Evolutionary conservation across 2,797 vertebrate species (phyloP), one percentile per base, ranked within the genome.

Genomic region (Threskiornis aethiopicus): DNA sequence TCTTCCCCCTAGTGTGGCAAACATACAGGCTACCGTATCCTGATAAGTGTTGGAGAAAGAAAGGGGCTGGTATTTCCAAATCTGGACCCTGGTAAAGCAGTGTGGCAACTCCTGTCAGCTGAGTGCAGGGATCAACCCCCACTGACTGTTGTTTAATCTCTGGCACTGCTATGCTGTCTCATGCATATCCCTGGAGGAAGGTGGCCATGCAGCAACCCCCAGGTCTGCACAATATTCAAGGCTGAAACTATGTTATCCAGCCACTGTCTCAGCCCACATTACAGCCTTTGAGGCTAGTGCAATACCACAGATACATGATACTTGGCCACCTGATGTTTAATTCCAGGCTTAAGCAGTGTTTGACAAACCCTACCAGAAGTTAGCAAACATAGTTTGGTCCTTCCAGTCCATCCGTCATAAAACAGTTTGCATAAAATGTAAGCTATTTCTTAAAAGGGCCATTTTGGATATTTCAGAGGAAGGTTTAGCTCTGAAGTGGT

Each of bases 31-130:
- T 25, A 35, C 25, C 57, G 20, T 31, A 26, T 28, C 55, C 37
- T 78, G 28, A 33, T 35, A 33, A 21, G 3, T 86, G 16, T 5
- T 71, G 49, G 57, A 59, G 29, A 18, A n/a, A 19, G 47, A 55
- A 92, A 72, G 8, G 11, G 41, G 4, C 11, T 69, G 13, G 9
- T n/a, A 29, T 58, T 47, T 91, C 49, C 55, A 72, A 88, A 80
- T 47, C 3, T 72, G 19, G 41, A 11, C 46, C 19, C 35, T 42
- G 8, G 7, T 54, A 65, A 76, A 89, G 33, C 7, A 64, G 28
- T 0, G 0, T 31, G 41, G 10, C 16, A 82, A 24, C 11, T 64
- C 15, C 21, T 59, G 28, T 18, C 8, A 79, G 1, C 8, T 58
- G 20, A 79, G 17, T 20, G 16, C 17, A 55, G 15, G 17, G 15